Conservation (phyloP, 2,888 invertebrate species). For the Synanthedon myopaeformis region DNA sequence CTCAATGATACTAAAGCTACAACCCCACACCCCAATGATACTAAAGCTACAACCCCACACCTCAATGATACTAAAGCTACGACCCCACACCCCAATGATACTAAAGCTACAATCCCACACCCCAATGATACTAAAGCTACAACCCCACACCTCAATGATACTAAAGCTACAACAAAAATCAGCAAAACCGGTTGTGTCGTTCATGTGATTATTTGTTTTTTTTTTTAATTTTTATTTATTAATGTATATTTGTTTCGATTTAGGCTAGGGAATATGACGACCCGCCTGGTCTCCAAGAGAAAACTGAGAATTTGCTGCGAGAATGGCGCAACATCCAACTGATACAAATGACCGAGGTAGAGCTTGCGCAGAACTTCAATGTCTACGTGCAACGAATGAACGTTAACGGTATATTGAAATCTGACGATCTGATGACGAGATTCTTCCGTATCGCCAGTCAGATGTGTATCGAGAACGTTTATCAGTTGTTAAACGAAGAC, state of each 20-base stretch:
- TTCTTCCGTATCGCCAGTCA: constrained; percentile 98
- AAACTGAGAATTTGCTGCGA: constrained; percentile 91
- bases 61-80: too few species aligned
- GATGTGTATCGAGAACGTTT: constrained; percentile 95
- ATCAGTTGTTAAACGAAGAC: constrained; percentile 83
- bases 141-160: too few species aligned
- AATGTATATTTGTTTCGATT: not conserved
- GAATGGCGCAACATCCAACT: constrained; percentile 97
- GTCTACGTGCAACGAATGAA: constrained; percentile 98
- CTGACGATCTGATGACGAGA: constrained; percentile 95
- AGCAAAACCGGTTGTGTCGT: too few species aligned
- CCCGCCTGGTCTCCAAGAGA: constrained; percentile 93
- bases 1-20: too few species aligned
- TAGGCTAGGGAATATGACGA: constrained; percentile 85
- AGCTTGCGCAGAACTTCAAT: constrained; percentile 91
- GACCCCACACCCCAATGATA: too few species aligned
- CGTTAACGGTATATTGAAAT: constrained; percentile 88
- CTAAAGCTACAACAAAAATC: too few species aligned
- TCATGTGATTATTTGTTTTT: too few species aligned
- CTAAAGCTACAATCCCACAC: too few species aligned
- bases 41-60: too few species aligned
- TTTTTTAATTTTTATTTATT: not conserved
- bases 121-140: too few species aligned
- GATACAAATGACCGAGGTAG: constrained; percentile 82
- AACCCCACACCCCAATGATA: too few species aligned